Base-by-base conservation (phyloP, 2,113 vertebrate species). In the Thinocorus orbignyianus region DNA sequence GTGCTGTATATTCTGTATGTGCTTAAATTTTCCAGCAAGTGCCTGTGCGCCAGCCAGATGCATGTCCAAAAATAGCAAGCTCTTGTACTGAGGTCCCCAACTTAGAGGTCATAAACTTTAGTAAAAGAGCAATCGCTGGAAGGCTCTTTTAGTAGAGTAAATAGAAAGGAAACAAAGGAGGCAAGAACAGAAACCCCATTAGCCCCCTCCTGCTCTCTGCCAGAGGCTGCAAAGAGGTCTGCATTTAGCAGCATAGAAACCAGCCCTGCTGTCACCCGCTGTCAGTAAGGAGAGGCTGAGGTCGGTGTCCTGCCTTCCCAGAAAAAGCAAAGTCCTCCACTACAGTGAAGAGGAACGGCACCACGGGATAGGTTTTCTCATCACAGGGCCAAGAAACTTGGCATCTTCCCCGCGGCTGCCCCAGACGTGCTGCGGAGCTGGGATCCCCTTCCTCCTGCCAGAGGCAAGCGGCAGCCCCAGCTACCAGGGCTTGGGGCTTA, bases 31-130 rank as follows among this genome's bases (percentile, higher is more conserved):
- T 77, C 81, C 64, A 65, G 81, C 39, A 41, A 26, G 57, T 85
- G 49, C 79, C 66, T 86, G 24, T 74, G 74, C n/a, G 18, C 31
- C 28, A 73, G 70, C 61, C 72, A 86, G 71, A 95, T 81, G 55
- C 54, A 60, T 70, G 46, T 72, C 84, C 79, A 30, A 54, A 90
- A 96, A 95, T 83, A 91, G 74, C 35, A 65, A 73, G n/a, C 71
- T 66, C 62, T 88, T 90, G 68, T 61, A 62, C 70, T 73, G 87
- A 92, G 62, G 71, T 94, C 58, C 87, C 87, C 91, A 89, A 65
- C 90, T 82, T 80, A 58, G 85, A 95, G 95, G 92, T 94, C 90
- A 35, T 93, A 91, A 94, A 96, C 90, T 92, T 85, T 2, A 66
- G 51, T 58, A 77, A 87, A 90, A 91, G 92, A 93, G 81, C 85